A percentile compares a stretch with the other conserved stretches of the same genome.
These are phyloP conservation scores for Drosophila putrida DNA, from an alignment of 2,888 invertebrate genomes.

Conservation along the genomic window DNA sequence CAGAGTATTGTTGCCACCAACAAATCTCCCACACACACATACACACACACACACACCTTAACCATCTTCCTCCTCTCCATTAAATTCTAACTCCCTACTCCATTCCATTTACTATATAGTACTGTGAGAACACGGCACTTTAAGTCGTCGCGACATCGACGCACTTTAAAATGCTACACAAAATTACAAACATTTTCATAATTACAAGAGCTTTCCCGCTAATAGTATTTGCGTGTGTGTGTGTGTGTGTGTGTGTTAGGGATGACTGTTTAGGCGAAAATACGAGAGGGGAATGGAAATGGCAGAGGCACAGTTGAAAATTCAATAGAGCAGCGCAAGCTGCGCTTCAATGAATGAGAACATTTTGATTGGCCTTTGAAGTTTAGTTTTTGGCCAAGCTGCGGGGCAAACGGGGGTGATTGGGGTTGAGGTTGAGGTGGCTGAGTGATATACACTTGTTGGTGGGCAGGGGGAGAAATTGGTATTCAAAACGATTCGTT, in stretches of 20 bases:
- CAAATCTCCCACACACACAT: not conserved
- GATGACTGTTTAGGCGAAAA: not conserved
- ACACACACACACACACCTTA: not conserved
- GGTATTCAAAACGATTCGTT: constrained; percentile 48
- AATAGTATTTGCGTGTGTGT: not conserved
- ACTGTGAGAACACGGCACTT: constrained; percentile 18
- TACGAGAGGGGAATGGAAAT: not conserved
- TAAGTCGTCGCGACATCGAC: constrained; percentile 28
- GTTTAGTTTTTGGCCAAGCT: constrained; percentile 46
- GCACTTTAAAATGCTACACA: constrained; percentile 48
- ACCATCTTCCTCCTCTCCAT: not conserved
- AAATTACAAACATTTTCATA: constrained; percentile 63
- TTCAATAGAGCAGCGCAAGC: constrained; percentile 61
- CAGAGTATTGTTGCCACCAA: constrained; percentile 41
- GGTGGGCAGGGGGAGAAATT: not conserved
- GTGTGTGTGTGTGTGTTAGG: not conserved
- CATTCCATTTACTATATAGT: not conserved
- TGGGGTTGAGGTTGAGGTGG: too few relatives aligned
- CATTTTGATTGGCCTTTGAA: constrained; percentile 69
- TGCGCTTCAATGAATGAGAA: constrained; percentile 66
- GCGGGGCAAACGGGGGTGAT: not conserved
- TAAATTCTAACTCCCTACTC: too few relatives aligned
- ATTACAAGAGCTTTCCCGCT: constrained; percentile 40
- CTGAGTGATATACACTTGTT: not conserved
- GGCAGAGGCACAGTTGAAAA: constrained; percentile 32